Conservation (phyloP, 2,113 vertebrate genomes). For the Crotophaga sulcirostris region DNA sequence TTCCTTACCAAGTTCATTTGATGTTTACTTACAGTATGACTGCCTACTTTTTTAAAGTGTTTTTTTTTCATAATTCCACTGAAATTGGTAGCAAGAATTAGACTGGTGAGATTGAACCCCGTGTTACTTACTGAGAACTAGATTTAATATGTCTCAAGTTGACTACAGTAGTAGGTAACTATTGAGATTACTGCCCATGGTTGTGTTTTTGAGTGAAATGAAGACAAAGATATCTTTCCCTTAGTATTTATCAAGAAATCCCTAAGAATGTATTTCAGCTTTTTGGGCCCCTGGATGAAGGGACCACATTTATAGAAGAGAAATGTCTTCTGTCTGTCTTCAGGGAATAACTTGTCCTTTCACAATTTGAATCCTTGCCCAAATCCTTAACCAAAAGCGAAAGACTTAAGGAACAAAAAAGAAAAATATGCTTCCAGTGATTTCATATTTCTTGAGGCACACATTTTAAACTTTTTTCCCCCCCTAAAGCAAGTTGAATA, state of each 20-base stretch:
- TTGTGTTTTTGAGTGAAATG: background rate
- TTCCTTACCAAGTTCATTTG: background rate
- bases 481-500: background rate
- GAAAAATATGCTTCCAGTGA: background rate
- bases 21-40: background rate
- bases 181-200: background rate
- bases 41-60: background rate
- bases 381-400: background rate
- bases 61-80: background rate
- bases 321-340: background rate
- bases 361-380: background rate
- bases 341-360: background rate
- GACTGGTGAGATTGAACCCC: background rate
- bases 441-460: background rate
- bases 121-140: background rate
- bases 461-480: background rate
- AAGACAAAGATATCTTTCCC: background rate
- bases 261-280: background rate
- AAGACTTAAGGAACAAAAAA: background rate
- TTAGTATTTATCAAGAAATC: background rate
- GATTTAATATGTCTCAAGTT: background rate
- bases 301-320: background rate
- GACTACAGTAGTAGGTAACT: background rate
- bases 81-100: background rate
- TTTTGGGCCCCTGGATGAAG: background rate